Evolutionary conservation across 2,113 vertebrate genomes (phyloP).

Genomic region (Danionella cerebrum): DNA sequence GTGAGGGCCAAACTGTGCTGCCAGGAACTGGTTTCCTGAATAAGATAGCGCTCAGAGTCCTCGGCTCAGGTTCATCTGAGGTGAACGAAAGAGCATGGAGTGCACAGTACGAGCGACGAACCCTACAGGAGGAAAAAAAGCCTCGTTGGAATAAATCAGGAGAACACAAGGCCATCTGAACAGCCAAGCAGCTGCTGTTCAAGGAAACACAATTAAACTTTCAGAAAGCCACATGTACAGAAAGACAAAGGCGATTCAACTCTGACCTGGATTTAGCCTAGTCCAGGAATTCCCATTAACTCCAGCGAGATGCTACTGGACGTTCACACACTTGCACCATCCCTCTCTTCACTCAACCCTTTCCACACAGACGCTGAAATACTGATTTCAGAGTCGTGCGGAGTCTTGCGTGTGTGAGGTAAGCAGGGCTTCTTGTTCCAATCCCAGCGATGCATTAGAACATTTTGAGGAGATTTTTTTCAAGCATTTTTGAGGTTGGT

Average conservation of each 20-base stretch:
- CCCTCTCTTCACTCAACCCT: too few relatives aligned
- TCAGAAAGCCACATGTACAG: not conserved
- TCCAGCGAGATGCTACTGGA: not conserved
- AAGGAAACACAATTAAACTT: slow-evolving; percentile 5
- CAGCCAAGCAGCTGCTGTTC: not conserved
- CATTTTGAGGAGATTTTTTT: too few relatives aligned
- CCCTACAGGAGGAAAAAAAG: not conserved
- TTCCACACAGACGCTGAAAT: too few relatives aligned
- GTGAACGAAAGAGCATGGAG: slow-evolving; percentile 14
- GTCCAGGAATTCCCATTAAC: not conserved
- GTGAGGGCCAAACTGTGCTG: slow-evolving; percentile 18
- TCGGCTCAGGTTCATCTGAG: slow-evolving; percentile 32
- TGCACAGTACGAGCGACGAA: slow-evolving; percentile 6
- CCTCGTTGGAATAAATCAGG: not conserved
- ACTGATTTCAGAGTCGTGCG: too few relatives aligned
- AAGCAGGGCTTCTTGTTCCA: too few relatives aligned
- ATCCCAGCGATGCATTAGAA: too few relatives aligned
- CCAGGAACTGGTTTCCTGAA: slow-evolving; percentile 16
- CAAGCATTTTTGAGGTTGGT: too few relatives aligned
- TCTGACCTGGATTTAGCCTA: slow-evolving; percentile 15
- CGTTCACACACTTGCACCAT: too few relatives aligned
- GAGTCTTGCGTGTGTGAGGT: too few relatives aligned
- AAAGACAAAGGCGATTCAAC: slow-evolving; percentile 4
- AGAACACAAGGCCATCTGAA: not conserved
- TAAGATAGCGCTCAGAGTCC: not conserved